phyloP scores from a whole-genome alignment of 2,797 vertebrate species.

The Crenichthys baileyi region DNA sequence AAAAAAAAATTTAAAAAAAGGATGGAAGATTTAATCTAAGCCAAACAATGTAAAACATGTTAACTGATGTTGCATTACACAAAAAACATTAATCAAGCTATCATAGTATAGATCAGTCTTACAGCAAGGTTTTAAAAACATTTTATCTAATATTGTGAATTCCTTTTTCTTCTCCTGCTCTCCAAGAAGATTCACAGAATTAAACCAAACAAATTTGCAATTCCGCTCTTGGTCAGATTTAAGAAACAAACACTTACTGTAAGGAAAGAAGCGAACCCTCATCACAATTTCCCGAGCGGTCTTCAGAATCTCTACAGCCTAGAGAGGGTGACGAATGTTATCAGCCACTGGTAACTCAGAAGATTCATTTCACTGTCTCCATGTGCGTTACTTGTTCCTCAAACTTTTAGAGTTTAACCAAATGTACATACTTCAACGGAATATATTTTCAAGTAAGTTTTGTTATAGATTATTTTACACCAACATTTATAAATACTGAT shows the following conservation, averaged over 20 bases:
- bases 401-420: not conserved
- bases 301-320: conserved; percentile 99
- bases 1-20: not conserved
- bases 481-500: not conserved
- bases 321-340: conserved; percentile 17
- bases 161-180: not conserved
- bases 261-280: conserved; percentile 97
- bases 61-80: not conserved
- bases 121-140: not conserved
- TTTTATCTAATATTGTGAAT: not conserved
- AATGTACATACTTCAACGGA: not conserved
- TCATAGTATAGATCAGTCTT: not conserved
- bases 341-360: not conserved
- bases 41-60: not conserved
- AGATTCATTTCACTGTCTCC: not conserved
- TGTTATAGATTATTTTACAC: not conserved
- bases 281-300: conserved; percentile 95
- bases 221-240: not conserved
- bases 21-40: not conserved
- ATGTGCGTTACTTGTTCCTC: not conserved
- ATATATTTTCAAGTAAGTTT: not conserved
- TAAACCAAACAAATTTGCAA: not conserved
- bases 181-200: not conserved
- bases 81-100: not conserved
- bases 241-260: conserved; percentile 86